Evolutionary conservation across 35 echinoderm and acorn worm genomes (phyloP), one percentile per base, ranked within the genome.

Genomic region (Patiria miniata): DNA sequence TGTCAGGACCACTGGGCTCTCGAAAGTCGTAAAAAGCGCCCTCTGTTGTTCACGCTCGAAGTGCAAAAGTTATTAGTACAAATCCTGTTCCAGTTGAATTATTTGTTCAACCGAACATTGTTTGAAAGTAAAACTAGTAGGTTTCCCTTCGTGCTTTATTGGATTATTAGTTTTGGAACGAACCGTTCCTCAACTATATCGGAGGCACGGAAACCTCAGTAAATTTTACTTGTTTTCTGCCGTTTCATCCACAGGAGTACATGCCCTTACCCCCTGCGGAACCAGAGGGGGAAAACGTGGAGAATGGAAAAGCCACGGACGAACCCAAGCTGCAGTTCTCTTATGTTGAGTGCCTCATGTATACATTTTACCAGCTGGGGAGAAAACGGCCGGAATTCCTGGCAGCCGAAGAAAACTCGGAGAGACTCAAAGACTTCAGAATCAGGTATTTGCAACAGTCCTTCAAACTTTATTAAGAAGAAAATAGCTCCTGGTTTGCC

Each of bases 341-440:
- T 10, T 87, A 92, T 22, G 96, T 99, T 22, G 96, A 99, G 39
- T 99, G 96, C 83, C 83, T 99, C 15, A 99, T 99, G 96, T 91
- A 83, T 51, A 78, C 96, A 89, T 93, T 99, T 86, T 93, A 99
- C 78, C 93, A 93, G 52, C 50, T 99, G 51, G 96, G 79, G 23
- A 91, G 80, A 32, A 99, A 90, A 68, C 83, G 58, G 38, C 86
- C 96, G 28, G 96, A 93, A 21, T 99, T 94, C 69, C 54, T 99
- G 19, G 90, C 89, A 15, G 86, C 78, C 37, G 96, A 99, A 30
- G 96, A 92, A 7, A 89, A 90, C 61, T 82, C 79, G 37, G 96
- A 99, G 14, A 89, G 90, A 54, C 82, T 99, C 32, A 99, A 99
- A 83, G 96, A 99, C 68, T 99, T 99, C 83, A 94, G 92, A 84